Base-by-base conservation (phyloP, 2,113 vertebrate species). In the Calonectris borealis region DNA sequence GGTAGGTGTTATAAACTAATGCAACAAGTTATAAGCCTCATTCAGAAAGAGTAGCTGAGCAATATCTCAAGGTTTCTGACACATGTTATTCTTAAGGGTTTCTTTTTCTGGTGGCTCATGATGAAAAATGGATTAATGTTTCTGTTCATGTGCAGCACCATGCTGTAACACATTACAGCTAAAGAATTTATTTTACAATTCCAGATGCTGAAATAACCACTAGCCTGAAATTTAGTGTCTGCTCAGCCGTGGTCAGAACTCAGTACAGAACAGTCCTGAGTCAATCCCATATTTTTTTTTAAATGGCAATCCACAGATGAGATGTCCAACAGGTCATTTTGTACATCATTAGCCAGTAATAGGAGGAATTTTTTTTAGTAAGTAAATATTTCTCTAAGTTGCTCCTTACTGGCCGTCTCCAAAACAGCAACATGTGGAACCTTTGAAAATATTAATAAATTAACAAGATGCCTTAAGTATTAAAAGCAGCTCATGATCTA, bases 11-110 rank as follows among this genome's bases (percentile, higher is more conserved):
- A 12, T 6, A 46, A 92, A 61, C 4, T 19, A 34, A 77, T 2
- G 21, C 21, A 19, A 6, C 25, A 9, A 61, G n/a, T 83, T 58
- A n/a, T 0, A 0, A 7, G 13, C 10, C 36, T 84, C 17, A 11
- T 54, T 86, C 61, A 46, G 16, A 86, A 72, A 13, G 42, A 19
- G 22, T 6, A 51, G 31, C 61, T 58, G 52, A 76, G 38, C 20
- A 26, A 13, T 34, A 11, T 22, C 86, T 91, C 44, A 16, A 49
- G 83, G 27, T 55, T 78, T 81, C 46, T 40, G 38, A 58, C 34
- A 31, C 12, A 8, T 0, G 0, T 29, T 62, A 42, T 44, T 81
- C 77, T n/a, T 19, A 11, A 26, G 51, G 16, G 1, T 57, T 73
- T 32, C 9, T 68, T 83, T 68, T 86, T 24, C 58, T 60, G 27